phyloP scores from a whole-genome alignment of 2,113 vertebrate genomes.

The Hypomesus transpacificus region DNA sequence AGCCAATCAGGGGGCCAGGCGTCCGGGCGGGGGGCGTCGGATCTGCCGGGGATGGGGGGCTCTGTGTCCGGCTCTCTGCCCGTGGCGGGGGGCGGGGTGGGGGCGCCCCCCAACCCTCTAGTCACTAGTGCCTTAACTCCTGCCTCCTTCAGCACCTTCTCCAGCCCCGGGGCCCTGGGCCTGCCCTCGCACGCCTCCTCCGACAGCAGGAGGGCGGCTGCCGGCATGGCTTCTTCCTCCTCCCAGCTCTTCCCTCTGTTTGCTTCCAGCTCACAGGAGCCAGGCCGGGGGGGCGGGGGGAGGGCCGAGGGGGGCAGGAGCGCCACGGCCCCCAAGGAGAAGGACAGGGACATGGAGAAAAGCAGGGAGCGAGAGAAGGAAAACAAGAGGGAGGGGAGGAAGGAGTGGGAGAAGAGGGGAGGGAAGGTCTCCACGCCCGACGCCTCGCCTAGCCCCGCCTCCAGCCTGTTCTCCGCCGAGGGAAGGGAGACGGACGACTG shows the following conservation, averaged over 20 bases:
- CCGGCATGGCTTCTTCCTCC: constrained; percentile 71
- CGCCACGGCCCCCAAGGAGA: constrained; percentile 75
- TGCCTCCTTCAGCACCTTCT: constrained; percentile 70
- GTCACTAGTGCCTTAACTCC: constrained; percentile 98
- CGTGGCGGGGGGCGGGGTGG: constrained; percentile 78
- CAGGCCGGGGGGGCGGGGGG: constrained; percentile 61
- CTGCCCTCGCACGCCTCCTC: constrained; percentile 63
- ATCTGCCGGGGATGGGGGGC: constrained; percentile 61
- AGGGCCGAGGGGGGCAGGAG: constrained; percentile 73
- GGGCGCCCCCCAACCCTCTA: constrained; percentile 59
- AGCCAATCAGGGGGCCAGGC: constrained; percentile 78
- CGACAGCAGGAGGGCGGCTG: constrained; percentile 71
- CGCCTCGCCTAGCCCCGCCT: constrained; percentile 55
- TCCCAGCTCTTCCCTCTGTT: constrained; percentile 72
- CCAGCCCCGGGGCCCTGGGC: constrained; percentile 49
- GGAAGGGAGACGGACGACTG: constrained; percentile 65
- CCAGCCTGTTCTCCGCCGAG: constrained; percentile 61
- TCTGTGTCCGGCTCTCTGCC: constrained; percentile 77
- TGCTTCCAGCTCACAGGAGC: constrained; percentile 71
- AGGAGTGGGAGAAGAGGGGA: constrained; percentile 71
- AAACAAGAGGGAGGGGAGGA: constrained; percentile 90
- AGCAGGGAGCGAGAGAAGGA: constrained; percentile 82
- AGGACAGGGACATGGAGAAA: constrained; percentile 85
- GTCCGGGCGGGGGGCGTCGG: constrained; percentile 67
- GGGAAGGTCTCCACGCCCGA: constrained; percentile 60